Evolutionary conservation across 2,797 vertebrate species (phyloP).

Genomic region (Oreonectes daqikongensis): DNA sequence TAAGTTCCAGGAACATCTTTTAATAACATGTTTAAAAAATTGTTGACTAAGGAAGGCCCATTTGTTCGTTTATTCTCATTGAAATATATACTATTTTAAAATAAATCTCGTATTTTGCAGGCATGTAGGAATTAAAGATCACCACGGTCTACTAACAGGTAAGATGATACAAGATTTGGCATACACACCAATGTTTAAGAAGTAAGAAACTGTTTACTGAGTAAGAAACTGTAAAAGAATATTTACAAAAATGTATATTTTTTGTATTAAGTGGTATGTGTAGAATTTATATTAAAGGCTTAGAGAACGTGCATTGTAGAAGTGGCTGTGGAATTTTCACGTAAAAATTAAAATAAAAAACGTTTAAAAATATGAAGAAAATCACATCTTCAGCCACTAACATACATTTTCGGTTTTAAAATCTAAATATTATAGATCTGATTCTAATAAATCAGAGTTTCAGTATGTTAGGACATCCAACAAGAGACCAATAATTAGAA

Average conservation of each 20-base stretch:
- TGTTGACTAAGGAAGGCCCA: not conserved
- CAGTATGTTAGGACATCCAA: not conserved
- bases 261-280: not conserved
- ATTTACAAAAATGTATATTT: no score
- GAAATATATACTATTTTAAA: not conserved
- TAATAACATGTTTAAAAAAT: not conserved
- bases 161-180: not conserved
- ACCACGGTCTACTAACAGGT: not conserved
- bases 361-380: no score
- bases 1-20: not conserved
- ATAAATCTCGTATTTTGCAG: not conserved
- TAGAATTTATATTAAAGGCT: not conserved
- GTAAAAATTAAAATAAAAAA: no score
- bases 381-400: not conserved
- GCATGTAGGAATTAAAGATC: not conserved
- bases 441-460: not conserved
- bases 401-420: not conserved
- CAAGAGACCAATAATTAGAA: not conserved
- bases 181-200: not conserved
- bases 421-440: not conserved
- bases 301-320: no score
- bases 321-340: no score
- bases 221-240: not conserved
- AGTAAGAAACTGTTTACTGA: not conserved
- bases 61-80: slow-evolving; percentile 9